Conservation (phyloP, 2,888 invertebrate genomes). For the Stenolophus ochropezus region DNA sequence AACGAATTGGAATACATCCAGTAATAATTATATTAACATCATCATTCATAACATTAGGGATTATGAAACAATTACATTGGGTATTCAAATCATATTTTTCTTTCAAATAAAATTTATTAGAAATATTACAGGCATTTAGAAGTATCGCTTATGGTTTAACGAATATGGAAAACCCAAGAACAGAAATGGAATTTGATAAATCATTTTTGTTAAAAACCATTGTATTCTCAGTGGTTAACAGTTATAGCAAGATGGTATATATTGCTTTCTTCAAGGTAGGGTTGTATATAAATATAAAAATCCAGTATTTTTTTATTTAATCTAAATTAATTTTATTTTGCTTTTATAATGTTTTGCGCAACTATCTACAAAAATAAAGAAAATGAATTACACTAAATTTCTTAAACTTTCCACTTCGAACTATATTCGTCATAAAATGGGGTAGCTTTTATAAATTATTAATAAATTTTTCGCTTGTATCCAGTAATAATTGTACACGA, state of each 20-base stretch:
- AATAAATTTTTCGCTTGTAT: too few species aligned
- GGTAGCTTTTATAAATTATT: too few species aligned
- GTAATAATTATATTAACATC: slow-evolving; percentile 65
- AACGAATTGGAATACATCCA: slow-evolving; percentile 60
- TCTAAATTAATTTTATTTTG: too few species aligned
- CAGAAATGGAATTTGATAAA: slow-evolving; percentile 69
- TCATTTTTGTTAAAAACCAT: slow-evolving; percentile 70
- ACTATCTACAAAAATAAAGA: too few species aligned
- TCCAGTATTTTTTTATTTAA: too few species aligned
- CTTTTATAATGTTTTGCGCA: too few species aligned
- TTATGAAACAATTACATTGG: slow-evolving; percentile 66
- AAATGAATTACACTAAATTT: too few species aligned
- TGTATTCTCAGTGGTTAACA: slow-evolving; percentile 69
- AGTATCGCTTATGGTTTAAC: slow-evolving; percentile 68
- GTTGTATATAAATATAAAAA: too few species aligned
- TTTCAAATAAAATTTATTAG: slow-evolving; percentile 61
- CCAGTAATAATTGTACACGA: too few species aligned
- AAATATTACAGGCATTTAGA: slow-evolving; percentile 66
- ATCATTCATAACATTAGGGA: slow-evolving; percentile 65
- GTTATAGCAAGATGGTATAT: slow-evolving; percentile 69
- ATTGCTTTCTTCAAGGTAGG: slow-evolving; percentile 70
- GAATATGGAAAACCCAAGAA: slow-evolving; percentile 70
- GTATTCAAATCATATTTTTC: slow-evolving; percentile 60
- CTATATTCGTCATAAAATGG: too few species aligned
- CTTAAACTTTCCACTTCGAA: too few species aligned